These are phyloP conservation scores for Tetramorium simillimum DNA, from an alignment of 1,140 invertebrate genomes.

Conservation along the genomic window DNA sequence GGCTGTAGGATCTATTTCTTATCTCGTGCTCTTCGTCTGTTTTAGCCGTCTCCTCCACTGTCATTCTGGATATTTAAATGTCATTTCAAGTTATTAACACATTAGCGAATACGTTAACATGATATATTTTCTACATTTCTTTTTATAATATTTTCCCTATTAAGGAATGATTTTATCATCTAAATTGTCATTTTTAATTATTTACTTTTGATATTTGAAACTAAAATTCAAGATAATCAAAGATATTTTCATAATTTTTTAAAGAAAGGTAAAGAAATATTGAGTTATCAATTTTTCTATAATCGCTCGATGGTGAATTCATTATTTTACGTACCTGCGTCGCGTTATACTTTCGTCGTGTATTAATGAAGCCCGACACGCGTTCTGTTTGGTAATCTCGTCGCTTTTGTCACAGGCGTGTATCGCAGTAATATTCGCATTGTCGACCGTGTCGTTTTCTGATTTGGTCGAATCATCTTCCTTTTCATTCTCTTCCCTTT, in stretches of 20 bases:
- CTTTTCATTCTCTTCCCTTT: slow-evolving; percentile 36
- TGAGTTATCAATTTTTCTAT: neutral
- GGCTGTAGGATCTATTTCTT: slow-evolving; percentile 73
- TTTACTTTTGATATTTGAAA: neutral
- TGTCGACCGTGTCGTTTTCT: slow-evolving; percentile 67
- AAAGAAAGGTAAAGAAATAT: neutral
- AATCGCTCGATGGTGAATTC: neutral
- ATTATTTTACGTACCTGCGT: slow-evolving; percentile 52
- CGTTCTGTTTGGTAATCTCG: neutral
- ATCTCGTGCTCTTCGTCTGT: slow-evolving; percentile 54
- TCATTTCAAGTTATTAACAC: neutral
- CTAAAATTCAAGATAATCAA: neutral
- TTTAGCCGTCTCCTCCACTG: slow-evolving; percentile 40
- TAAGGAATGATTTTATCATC: neutral
- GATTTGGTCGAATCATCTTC: slow-evolving; percentile 60
- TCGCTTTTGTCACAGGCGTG: slow-evolving; percentile 51
- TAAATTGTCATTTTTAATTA: neutral
- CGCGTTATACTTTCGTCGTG: slow-evolving; percentile 34
- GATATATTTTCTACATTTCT: neutral
- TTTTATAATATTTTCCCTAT: neutral
- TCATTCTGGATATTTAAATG: slow-evolving; percentile 35
- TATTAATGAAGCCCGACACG: slow-evolving; percentile 27
- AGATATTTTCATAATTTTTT: neutral
- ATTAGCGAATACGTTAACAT: neutral
- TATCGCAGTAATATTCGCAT: slow-evolving; percentile 78